Conservation (phyloP, 2,888 invertebrate genomes). For the Lochmaea capreae region DNA sequence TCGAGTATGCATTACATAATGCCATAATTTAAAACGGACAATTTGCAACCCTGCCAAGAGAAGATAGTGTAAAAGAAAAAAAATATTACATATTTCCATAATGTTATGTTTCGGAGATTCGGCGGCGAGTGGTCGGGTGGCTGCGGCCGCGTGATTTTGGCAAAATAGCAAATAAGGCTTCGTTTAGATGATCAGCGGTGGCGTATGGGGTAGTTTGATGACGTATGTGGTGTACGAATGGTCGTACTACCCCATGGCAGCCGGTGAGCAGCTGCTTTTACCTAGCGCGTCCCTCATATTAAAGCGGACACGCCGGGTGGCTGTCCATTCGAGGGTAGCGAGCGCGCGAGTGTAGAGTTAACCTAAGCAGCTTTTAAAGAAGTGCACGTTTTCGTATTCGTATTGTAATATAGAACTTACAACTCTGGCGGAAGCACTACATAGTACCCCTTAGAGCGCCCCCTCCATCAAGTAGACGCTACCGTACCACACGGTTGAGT, state of each 20-base stretch:
- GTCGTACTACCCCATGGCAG: conserved; percentile 55
- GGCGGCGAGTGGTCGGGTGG: neutral
- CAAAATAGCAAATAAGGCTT: conserved; percentile 35
- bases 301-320: conserved; percentile 61
- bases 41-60: neutral
- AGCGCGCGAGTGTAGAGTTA: conserved; percentile 53
- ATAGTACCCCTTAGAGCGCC: conserved; percentile 63
- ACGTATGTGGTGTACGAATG: conserved; percentile 50
- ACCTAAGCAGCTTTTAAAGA: conserved; percentile 42
- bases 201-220: conserved; percentile 55
- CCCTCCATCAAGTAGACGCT: conserved; percentile 59
- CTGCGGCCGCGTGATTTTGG: conserved; percentile 25
- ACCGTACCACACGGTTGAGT: conserved; percentile 61
- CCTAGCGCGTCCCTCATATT: conserved; percentile 58
- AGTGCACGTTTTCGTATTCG: conserved; percentile 41
- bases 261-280: conserved; percentile 54
- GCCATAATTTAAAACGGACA: neutral
- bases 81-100: neutral
- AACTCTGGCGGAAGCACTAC: conserved; percentile 58
- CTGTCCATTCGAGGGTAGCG: conserved; percentile 63
- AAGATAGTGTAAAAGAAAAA: neutral
- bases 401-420: conserved; percentile 43
- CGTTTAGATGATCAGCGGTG: conserved; percentile 44
- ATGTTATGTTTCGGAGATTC: conserved; percentile 1
- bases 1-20: neutral